A percentile compares a stretch with the other conserved stretches of the same genome.
These are phyloP conservation scores for Polydrusus pterygomalis DNA, from an alignment of 2,888 invertebrate genomes.

Conservation along the genomic window DNA sequence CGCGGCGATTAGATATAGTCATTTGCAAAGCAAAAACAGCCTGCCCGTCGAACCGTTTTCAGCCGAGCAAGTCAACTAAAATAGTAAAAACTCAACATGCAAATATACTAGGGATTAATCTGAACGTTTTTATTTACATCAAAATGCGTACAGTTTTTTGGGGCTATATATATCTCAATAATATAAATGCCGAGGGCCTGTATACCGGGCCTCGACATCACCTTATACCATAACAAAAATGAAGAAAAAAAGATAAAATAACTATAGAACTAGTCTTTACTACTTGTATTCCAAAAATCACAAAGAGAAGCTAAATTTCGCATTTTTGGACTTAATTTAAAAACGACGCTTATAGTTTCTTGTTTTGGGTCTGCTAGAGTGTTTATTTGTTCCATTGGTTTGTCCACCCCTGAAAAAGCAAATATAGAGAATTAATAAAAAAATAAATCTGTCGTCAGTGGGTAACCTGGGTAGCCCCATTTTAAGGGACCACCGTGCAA, in stretches of 20 bases:
- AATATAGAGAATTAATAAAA: not conserved
- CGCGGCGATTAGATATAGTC: not conserved
- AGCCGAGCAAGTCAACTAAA: conserved; percentile 39
- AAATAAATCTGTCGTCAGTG: no score
- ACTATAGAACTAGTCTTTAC: conserved; percentile 63
- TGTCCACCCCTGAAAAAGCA: conserved; percentile 73
- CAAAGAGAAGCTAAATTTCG: conserved; percentile 69
- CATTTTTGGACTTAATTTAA: conserved; percentile 65
- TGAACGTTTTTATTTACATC: conserved; percentile 66
- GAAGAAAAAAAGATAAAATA: conserved; percentile 58
- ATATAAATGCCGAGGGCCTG: conserved; percentile 58
- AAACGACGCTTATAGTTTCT: conserved; percentile 68
- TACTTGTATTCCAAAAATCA: conserved; percentile 71
- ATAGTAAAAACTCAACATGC: conserved; percentile 50
- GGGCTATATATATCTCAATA: conserved; percentile 45
- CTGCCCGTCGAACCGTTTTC: not conserved
- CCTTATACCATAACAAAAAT: conserved; percentile 58
- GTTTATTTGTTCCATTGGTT: conserved; percentile 73
- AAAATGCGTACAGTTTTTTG: conserved; percentile 64
- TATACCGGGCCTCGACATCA: conserved; percentile 60
- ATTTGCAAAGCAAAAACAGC: not conserved
- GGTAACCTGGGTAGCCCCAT: no score
- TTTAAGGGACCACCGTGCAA: no score
- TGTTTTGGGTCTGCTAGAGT: conserved; percentile 52
- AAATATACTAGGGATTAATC: conserved; percentile 55